A percentile compares a stretch with the other conserved stretches of the same genome.
These are phyloP conservation scores for Oreochromis mossambicus DNA, from an alignment of 2,797 vertebrate species.

Conservation along the genomic window DNA sequence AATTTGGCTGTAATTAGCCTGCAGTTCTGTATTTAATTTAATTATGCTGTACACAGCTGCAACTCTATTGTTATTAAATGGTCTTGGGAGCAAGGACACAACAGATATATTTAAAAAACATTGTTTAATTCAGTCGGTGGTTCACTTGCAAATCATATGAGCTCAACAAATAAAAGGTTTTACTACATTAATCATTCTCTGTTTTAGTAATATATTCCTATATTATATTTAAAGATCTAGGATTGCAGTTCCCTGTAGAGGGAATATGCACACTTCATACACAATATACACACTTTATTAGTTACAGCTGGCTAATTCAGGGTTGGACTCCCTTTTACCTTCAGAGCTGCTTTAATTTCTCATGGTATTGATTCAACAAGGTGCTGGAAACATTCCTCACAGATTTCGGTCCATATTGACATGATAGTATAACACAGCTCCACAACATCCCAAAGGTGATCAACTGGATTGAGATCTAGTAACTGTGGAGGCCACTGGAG, in stretches of 20 bases:
- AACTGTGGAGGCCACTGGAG: not conserved
- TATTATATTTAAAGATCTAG: not conserved
- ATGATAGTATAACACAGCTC: not conserved
- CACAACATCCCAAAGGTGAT: not conserved
- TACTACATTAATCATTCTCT: not conserved
- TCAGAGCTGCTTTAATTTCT: not conserved
- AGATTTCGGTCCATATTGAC: not conserved
- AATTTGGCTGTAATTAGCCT: not conserved
- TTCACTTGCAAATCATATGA: not conserved
- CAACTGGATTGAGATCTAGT: not conserved
- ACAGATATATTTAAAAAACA: not conserved
- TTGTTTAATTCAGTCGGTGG: not conserved
- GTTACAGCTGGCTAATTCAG: fast-evolving
- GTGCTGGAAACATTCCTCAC: not conserved
- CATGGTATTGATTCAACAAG: not conserved
- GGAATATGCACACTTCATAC: fast-evolving
- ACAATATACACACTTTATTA: not conserved
- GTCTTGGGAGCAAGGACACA: not conserved
- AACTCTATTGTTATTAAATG: not conserved
- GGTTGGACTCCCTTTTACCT: not conserved
- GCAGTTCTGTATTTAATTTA: not conserved
- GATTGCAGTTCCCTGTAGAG: not conserved
- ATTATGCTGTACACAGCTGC: not conserved
- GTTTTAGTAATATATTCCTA: fast-evolving
- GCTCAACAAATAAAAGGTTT: not conserved